These are phyloP conservation scores for Gambusia affinis DNA, from an alignment of 2,113 vertebrate genomes.

Conservation along the genomic window DNA sequence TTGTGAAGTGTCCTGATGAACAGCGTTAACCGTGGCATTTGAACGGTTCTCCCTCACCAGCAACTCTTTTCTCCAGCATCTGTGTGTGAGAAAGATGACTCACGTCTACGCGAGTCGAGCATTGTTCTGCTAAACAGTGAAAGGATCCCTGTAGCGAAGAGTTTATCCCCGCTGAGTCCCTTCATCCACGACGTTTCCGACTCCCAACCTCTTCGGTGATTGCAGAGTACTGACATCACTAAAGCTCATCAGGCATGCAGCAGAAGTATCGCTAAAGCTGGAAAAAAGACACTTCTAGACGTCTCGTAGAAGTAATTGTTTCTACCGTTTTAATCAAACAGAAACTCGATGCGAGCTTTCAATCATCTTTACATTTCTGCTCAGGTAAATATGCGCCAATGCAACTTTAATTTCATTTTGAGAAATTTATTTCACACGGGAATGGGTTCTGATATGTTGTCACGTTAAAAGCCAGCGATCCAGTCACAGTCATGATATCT, in stretches of 20 bases:
- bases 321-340: neutral
- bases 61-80: neutral
- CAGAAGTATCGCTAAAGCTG: neutral
- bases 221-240: neutral
- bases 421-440: constrained; percentile 4
- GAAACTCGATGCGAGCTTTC: neutral
- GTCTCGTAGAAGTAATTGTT: neutral
- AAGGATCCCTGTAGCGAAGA: neutral
- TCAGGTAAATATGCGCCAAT: neutral
- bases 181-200: neutral
- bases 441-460: constrained; percentile 10
- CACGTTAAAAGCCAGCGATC: constrained; percentile 37
- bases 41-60: neutral
- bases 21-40: neutral
- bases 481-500: constrained; percentile 31
- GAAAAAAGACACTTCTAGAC: too few species aligned
- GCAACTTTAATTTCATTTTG: neutral
- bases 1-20: neutral
- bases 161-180: neutral
- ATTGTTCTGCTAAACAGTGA: neutral
- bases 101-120: neutral
- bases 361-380: neutral
- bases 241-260: neutral
- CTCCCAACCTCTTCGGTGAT: neutral
- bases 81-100: neutral